These are phyloP conservation scores for Zeugodacus cucurbitae DNA, from an alignment of 1,140 invertebrate species.

Conservation along the genomic window DNA sequence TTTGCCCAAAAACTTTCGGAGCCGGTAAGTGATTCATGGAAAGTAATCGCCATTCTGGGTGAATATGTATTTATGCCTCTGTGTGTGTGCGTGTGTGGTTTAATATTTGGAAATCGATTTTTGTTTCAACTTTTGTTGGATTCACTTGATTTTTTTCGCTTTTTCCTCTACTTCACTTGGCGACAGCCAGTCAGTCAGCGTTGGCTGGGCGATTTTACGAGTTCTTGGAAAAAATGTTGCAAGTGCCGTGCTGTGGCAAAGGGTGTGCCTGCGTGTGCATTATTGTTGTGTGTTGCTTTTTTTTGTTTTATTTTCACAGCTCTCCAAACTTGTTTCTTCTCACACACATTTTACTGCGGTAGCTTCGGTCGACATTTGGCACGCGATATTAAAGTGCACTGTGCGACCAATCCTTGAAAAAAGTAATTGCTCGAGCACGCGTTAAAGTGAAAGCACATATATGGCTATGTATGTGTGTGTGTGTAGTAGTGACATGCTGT, in stretches of 20 bases:
- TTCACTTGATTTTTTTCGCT: not conserved
- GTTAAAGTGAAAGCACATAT: not conserved
- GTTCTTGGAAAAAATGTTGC: slow-evolving; percentile 9
- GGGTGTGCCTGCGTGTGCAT: not conserved
- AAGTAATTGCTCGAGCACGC: not conserved
- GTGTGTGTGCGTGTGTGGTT: not conserved
- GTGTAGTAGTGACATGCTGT: not conserved
- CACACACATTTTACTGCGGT: not conserved
- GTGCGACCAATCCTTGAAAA: not conserved
- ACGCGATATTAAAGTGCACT: not conserved
- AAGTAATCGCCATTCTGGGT: not conserved
- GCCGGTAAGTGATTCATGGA: not conserved
- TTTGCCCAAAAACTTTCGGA: not conserved
- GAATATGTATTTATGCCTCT: not conserved
- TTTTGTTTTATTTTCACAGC: not conserved
- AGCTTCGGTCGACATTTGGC: not conserved
- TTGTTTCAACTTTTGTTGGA: not conserved
- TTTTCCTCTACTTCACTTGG: not conserved
- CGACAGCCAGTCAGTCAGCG: not conserved
- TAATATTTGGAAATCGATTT: slow-evolving; percentile 2
- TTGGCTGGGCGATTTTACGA: not conserved
- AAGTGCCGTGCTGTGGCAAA: not conserved
- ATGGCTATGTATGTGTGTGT: not conserved
- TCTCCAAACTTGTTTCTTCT: not conserved
- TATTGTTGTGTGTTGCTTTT: not conserved